These are phyloP conservation scores for Peromyscus maniculatus DNA, from an alignment of 2,113 vertebrate species.

Conservation along the genomic window DNA sequence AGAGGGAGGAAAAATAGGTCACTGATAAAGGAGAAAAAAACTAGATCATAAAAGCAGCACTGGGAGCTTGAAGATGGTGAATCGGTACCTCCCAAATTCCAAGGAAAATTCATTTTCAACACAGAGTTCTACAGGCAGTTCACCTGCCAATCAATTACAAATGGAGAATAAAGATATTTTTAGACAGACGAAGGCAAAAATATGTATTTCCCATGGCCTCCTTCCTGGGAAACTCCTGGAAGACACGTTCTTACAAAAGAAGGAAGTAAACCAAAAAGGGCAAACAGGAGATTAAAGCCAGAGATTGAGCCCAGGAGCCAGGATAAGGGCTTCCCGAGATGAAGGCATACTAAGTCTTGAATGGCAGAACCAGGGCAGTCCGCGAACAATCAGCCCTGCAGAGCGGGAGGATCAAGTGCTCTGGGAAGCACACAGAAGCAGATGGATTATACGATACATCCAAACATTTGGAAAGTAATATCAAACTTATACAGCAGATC, in stretches of 20 bases:
- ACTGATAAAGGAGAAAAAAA: constrained; percentile 51
- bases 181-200: constrained; percentile 59
- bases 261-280: not conserved
- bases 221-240: constrained; percentile 42
- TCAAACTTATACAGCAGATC: not conserved
- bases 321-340: not conserved
- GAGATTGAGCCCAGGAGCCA: not conserved
- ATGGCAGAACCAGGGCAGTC: not conserved
- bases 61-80: constrained; percentile 10
- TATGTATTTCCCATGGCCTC: constrained; percentile 28
- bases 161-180: constrained; percentile 54
- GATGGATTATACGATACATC: not conserved
- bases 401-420: not conserved
- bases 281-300: not conserved
- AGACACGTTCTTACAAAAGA: not conserved
- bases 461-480: constrained; percentile 45
- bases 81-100: constrained; percentile 25
- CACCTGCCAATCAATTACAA: constrained; percentile 53
- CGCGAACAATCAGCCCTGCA: not conserved
- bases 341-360: not conserved
- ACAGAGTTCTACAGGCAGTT: constrained; percentile 30
- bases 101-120: constrained; percentile 57
- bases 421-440: not conserved
- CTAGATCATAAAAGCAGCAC: constrained; percentile 42
- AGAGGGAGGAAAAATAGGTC: not conserved